Conservation (phyloP, 1,140 invertebrate species). For the Onthophagus taurus region DNA sequence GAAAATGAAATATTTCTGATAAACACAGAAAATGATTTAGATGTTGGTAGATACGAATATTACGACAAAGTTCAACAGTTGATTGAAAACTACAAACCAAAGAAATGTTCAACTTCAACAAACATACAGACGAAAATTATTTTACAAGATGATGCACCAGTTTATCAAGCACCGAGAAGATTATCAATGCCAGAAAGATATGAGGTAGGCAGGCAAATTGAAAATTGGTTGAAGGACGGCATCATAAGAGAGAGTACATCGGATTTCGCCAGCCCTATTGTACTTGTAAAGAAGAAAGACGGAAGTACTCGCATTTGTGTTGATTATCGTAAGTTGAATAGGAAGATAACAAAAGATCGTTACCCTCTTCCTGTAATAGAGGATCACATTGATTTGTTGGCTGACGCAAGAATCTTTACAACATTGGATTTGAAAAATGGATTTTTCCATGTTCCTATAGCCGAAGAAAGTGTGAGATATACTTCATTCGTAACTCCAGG, state of each 20-base stretch:
- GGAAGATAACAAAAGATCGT: constrained; percentile 21
- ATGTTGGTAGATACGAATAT: constrained; percentile 7
- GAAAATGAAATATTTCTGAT: too few species aligned
- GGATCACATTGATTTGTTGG: constrained; percentile 21
- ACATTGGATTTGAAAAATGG: constrained; percentile 26
- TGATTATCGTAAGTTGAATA: constrained; percentile 25
- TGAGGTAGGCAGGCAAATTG: constrained; percentile 24
- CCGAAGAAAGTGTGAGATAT: constrained; percentile 10
- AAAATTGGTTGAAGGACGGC: constrained; percentile 13
- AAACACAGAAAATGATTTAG: too few species aligned
- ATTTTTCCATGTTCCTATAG: constrained; percentile 21
- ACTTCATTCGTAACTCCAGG: constrained; percentile 2
- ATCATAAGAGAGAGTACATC: constrained; percentile 15
- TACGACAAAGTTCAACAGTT: constrained; percentile 10
- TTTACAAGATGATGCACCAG: constrained; percentile 3
- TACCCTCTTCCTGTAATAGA: constrained; percentile 27
- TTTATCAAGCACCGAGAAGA: constrained; percentile 17
- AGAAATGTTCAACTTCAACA: neutral
- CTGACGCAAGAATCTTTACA: constrained; percentile 18
- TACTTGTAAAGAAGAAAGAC: constrained; percentile 22
- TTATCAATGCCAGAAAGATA: constrained; percentile 17
- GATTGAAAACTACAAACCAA: neutral
- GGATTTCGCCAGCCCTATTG: constrained; percentile 19
- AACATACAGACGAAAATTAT: constrained; percentile 17
- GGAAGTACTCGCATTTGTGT: constrained; percentile 19